A percentile compares a stretch with the other conserved stretches of the same genome.
phyloP scores from a whole-genome alignment of 2,113 vertebrate genomes.

The Toxotes chatareus region DNA sequence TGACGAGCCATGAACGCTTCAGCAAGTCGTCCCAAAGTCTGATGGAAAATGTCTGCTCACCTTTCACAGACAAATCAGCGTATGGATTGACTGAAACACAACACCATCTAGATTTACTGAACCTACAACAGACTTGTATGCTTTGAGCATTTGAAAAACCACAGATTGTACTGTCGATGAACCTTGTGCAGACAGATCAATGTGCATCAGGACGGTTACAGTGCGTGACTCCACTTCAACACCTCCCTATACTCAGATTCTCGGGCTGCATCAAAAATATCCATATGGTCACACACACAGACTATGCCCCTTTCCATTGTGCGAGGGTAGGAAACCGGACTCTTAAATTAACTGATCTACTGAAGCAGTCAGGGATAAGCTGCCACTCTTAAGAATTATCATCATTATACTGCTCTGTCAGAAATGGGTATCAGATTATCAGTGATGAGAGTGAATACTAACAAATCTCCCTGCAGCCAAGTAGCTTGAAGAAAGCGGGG shows the following conservation, averaged over 20 bases:
- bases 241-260: conserved; percentile 47
- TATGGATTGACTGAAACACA: conserved; percentile 47
- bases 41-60: conserved; percentile 36
- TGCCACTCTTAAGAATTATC: conserved; percentile 78
- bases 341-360: conserved; percentile 81
- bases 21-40: conserved; percentile 5
- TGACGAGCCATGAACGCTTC: conserved; percentile 39
- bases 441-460: conserved; percentile 77
- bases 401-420: conserved; percentile 77
- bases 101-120: conserved; percentile 19
- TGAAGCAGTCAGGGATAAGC: conserved; percentile 79
- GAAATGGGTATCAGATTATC: conserved; percentile 81
- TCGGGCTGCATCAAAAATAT: conserved; percentile 50
- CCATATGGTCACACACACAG: conserved; percentile 47
- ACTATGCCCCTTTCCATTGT: conserved; percentile 50
- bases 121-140: conserved; percentile 6
- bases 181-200: conserved; percentile 67
- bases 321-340: conserved; percentile 63
- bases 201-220: conserved; percentile 51
- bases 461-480: conserved; percentile 73
- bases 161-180: conserved; percentile 60
- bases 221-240: conserved; percentile 59
- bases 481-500: conserved; percentile 63
- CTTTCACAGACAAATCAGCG: conserved; percentile 39
- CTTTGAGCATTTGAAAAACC: conserved; percentile 47